Conservation (phyloP, 1,140 invertebrate species). For the Apis cerana region DNA sequence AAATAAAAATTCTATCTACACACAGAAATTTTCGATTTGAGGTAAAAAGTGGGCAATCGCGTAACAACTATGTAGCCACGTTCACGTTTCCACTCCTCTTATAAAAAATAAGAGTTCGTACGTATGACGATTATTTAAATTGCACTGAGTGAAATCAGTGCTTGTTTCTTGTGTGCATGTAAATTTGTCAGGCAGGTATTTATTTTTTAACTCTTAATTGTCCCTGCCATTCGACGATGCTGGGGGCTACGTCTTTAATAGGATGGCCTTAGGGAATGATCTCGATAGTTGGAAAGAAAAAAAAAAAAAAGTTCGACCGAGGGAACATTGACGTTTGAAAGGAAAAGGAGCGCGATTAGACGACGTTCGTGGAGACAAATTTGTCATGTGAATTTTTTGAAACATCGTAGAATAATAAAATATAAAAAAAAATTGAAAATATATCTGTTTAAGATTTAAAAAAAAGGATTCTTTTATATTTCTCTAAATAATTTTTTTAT, state of each 20-base stretch:
- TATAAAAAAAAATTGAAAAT: not conserved
- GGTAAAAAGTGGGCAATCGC: no score
- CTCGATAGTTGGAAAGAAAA: not conserved
- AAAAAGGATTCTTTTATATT: no score
- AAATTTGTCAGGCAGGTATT: not conserved
- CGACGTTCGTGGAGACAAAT: not conserved
- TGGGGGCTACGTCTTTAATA: conserved; percentile 2
- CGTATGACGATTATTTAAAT: conserved; percentile 1
- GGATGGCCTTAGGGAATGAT: not conserved
- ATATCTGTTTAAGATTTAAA: no score
- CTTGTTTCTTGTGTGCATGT: not conserved
- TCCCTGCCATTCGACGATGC: not conserved
- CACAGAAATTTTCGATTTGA: no score
- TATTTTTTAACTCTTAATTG: conserved; percentile 1
- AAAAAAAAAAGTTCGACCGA: not conserved
- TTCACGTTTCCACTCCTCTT: not conserved
- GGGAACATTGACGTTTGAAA: conserved; percentile 34
- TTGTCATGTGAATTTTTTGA: no score
- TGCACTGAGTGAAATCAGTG: not conserved
- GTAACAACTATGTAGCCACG: no score
- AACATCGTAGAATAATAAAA: no score
- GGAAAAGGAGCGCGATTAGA: not conserved
- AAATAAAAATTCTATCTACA: no score
- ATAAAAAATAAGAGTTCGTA: not conserved
- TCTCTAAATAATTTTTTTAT: no score